These are phyloP conservation scores for Poecilia gillii DNA, from an alignment of 2,797 vertebrate genomes.

Conservation along the genomic window DNA sequence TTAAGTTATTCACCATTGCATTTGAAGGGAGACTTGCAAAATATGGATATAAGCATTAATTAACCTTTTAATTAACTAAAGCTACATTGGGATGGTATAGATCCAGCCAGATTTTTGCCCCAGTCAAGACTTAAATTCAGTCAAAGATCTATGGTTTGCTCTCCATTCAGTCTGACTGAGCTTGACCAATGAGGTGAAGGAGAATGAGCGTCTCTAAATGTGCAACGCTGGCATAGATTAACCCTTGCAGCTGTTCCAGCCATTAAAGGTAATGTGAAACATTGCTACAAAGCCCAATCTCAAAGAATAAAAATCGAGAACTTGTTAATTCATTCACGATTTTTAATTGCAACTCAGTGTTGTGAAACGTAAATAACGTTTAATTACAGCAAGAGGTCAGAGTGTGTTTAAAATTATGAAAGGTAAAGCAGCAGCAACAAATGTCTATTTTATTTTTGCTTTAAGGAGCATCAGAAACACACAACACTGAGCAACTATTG, in stretches of 20 bases:
- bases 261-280: background rate
- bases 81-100: background rate
- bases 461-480: background rate
- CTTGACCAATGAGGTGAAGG: no score
- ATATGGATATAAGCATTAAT: background rate
- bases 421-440: background rate
- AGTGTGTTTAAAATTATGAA: background rate
- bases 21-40: background rate
- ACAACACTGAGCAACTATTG: background rate
- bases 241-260: background rate
- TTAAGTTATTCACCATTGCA: background rate
- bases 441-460: background rate
- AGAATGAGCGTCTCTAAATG: no score
- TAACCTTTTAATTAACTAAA: background rate
- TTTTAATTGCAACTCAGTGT: background rate
- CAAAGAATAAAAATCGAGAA: background rate
- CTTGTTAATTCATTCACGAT: background rate
- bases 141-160: background rate
- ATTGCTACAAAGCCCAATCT: background rate
- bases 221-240: background rate
- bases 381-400: background rate
- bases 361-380: background rate
- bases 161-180: background rate
- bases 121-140: background rate
- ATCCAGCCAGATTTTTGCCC: background rate